A percentile compares a stretch with the other conserved stretches of the same genome.
Conservation (phyloP, 1,140 invertebrate species). For the Zaprionus lachaisei region DNA sequence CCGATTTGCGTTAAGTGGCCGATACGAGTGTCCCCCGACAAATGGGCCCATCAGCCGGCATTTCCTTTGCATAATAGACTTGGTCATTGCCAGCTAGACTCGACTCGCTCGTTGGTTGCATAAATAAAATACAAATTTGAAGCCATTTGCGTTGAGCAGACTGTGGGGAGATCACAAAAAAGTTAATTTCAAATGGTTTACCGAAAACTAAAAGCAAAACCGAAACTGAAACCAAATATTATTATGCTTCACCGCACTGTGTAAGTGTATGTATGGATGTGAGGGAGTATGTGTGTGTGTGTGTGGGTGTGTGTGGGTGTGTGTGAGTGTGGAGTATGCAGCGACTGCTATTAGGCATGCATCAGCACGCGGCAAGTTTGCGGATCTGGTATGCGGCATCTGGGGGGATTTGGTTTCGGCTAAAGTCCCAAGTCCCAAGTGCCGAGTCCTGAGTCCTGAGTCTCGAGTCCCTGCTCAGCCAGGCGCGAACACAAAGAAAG, state of each 20-base stretch:
- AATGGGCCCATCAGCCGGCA: constrained; percentile 39
- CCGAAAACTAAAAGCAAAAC: constrained; percentile 36
- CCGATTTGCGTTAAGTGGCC: constrained; percentile 62
- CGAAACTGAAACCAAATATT: constrained; percentile 65
- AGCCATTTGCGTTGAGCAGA: constrained; percentile 45
- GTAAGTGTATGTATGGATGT: constrained; percentile 5
- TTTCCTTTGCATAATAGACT: constrained; percentile 45
- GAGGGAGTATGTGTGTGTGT: constrained; percentile 11
- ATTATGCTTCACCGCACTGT: constrained; percentile 60
- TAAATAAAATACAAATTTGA: constrained; percentile 74
- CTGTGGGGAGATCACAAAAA: constrained; percentile 14
- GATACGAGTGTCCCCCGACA: constrained; percentile 56
- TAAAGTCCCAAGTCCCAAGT: constrained; percentile 30
- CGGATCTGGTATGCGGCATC: constrained; percentile 33
- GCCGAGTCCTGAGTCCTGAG: neutral
- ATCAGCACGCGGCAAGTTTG: constrained; percentile 61
- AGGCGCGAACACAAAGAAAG: constrained; percentile 38
- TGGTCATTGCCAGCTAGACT: constrained; percentile 47
- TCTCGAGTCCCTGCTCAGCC: constrained; percentile 30
- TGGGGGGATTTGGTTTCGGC: constrained; percentile 30
- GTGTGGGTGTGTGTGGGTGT: neutral
- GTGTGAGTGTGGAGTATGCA: constrained; percentile 15
- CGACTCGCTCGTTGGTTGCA: constrained; percentile 16
- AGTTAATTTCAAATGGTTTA: constrained; percentile 65
- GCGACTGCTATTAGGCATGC: constrained; percentile 65